Evolutionary conservation across 2,888 invertebrate genomes (phyloP).

Genomic region (Amblyjoppa proteus): DNA sequence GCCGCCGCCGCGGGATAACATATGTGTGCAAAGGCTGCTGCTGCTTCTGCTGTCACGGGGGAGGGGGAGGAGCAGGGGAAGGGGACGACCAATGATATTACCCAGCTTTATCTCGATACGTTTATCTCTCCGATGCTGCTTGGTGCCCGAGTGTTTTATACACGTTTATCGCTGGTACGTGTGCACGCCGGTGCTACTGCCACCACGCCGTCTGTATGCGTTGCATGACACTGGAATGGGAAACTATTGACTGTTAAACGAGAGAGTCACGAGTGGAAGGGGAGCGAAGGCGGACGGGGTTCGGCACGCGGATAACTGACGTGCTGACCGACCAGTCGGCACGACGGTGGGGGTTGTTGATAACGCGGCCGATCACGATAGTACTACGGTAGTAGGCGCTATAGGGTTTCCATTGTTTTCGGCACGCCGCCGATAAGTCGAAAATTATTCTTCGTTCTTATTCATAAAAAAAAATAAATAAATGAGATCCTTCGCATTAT

Average conservation of each 20-base stretch:
- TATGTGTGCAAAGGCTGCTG: conserved; percentile 16
- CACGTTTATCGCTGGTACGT: conserved; percentile 65
- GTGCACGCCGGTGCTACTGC: conserved; percentile 33
- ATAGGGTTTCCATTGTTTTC: conserved; percentile 42
- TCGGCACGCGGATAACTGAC: conserved; percentile 52
- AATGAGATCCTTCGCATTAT: background rate
- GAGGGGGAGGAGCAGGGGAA: conserved; percentile 13
- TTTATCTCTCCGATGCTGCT: conserved; percentile 77
- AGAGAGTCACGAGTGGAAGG: conserved; percentile 12
- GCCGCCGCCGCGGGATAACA: conserved; percentile 43
- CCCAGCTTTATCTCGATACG: conserved; percentile 81
- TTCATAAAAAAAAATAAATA: background rate
- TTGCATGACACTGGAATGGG: conserved; percentile 51
- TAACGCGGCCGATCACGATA: conserved; percentile 37
- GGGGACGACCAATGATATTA: conserved; percentile 80
- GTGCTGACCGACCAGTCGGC: conserved; percentile 39
- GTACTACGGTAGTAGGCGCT: background rate
- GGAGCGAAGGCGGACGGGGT: conserved; percentile 49
- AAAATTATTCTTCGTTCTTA: background rate
- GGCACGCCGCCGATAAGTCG: background rate
- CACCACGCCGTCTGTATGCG: conserved; percentile 34
- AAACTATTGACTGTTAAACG: conserved; percentile 70
- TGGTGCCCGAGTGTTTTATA: conserved; percentile 75
- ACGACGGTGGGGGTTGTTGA: conserved; percentile 39
- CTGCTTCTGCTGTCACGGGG: background rate